Base-by-base conservation (phyloP, 2,888 invertebrate species). In the Cheilosia vernalis region DNA sequence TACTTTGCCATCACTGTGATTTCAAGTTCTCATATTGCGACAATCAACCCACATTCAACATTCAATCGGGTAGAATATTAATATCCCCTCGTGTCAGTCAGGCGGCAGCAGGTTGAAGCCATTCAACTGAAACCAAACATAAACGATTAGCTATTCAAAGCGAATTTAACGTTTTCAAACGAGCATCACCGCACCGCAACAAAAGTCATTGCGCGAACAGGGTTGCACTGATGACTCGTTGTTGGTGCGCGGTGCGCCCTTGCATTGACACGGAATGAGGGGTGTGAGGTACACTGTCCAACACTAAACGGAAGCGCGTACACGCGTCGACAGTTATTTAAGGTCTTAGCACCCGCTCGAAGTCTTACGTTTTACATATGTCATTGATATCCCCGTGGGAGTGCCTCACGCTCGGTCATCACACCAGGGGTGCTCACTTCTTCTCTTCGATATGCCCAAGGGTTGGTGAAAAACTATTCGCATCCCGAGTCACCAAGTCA, bases 351-450 rank as follows among this genome's bases (percentile, higher is more conserved):
- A 89, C 90, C 89, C 90, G 89, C 89, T 89, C 86, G 82, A 88
- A 87, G 84, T 90, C 90, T 90, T 90, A 91, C 91, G 90, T 89
- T 91, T 92, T 92, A 92, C 92, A 92, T 92, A 92, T 92, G 92
- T 92, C 92, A 91, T 88, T 89, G 91, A 91, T 92, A 92, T 92
- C 91, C 92, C 91, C 92, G 92, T 92, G 92, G 92, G 92, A 92
- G 90, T 90, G 90, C 88, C 88, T 87, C 88, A 89, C 84, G 87
- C 87, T 89, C 89, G 89, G 89, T 88, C 88, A 88, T 88, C 73
- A 74, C 73, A 77, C 81, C 67, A 83, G 70, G 83, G 72, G 80
- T 83, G 64, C 80, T 78, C 58, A 17, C 51, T 61, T 10, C 60
- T 44, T 53, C 87, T 40, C 3, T 17, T 15, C 13, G 9, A 7